Evolutionary conservation across 2,888 invertebrate species (phyloP).

Genomic region (Tenthredo distinguenda): DNA sequence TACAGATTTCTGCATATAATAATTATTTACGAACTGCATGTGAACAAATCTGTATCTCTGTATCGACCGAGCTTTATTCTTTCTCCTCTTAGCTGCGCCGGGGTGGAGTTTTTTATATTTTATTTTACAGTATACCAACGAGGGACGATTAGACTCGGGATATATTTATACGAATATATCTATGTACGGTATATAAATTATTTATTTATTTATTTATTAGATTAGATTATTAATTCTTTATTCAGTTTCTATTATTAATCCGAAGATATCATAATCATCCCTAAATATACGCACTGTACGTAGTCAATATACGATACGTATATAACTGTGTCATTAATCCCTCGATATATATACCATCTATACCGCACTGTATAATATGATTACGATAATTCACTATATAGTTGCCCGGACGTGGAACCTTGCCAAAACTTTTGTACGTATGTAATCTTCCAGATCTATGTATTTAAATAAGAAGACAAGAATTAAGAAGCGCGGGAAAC

Average conservation of each 20-base stretch:
- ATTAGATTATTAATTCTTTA: no score
- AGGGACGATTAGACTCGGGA: no score
- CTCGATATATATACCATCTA: not conserved
- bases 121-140: no score
- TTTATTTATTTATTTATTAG: not conserved
- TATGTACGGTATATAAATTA: not conserved
- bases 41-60: not conserved
- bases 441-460: no score
- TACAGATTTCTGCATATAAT: not conserved
- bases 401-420: not conserved
- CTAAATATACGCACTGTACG: not conserved
- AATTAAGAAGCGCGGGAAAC: no score
- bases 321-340: not conserved
- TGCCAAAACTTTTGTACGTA: not conserved
- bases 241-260: no score
- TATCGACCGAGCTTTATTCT: not conserved
- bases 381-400: not conserved
- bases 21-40: constrained; percentile 8
- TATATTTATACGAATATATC: no score
- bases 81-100: no score
- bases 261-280: no score
- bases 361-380: not conserved
- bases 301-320: not conserved
- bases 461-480: no score
- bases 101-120: no score